A percentile compares a stretch with the other conserved stretches of the same genome.
phyloP scores from a whole-genome alignment of 1,140 invertebrate genomes.

The Polyergus mexicanus region DNA sequence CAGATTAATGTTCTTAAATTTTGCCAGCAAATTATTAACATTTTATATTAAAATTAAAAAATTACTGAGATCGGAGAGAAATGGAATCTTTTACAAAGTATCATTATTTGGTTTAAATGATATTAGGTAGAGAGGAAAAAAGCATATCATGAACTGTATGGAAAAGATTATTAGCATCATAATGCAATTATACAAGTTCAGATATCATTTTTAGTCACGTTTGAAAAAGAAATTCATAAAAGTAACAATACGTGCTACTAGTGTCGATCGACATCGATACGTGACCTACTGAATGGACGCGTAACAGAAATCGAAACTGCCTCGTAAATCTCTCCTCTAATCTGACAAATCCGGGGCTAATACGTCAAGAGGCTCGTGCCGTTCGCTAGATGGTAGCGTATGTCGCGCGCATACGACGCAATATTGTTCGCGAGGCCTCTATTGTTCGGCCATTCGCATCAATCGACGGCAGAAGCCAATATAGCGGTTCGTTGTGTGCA shows the following conservation, averaged over 20 bases:
- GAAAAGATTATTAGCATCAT: conserved; percentile 3
- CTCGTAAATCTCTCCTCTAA: conserved; percentile 74
- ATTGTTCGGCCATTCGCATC: conserved; percentile 73
- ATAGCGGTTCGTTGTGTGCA: conserved; percentile 41
- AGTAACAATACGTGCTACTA: conserved; percentile 52
- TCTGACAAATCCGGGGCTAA: conserved; percentile 77
- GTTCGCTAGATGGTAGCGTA: conserved; percentile 33
- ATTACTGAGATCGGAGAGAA: neutral
- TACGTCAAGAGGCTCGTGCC: conserved; percentile 74
- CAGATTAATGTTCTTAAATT: neutral
- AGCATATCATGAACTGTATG: neutral
- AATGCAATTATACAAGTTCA: neutral
- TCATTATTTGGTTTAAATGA: neutral
- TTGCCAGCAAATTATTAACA: neutral
- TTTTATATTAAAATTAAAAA: neutral
- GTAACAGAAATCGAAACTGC: conserved; percentile 55
- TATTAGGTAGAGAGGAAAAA: neutral
- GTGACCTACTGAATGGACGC: conserved; percentile 71
- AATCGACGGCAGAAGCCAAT: conserved; percentile 71
- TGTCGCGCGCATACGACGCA: conserved; percentile 58
- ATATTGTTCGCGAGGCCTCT: conserved; percentile 63
- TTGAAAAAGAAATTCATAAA: conserved; percentile 56
- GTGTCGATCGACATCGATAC: conserved; percentile 61
- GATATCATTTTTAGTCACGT: conserved; percentile 56
- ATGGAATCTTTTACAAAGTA: neutral